phyloP scores from a whole-genome alignment of 2,888 invertebrate genomes.

The Nesidiocoris tenuis region DNA sequence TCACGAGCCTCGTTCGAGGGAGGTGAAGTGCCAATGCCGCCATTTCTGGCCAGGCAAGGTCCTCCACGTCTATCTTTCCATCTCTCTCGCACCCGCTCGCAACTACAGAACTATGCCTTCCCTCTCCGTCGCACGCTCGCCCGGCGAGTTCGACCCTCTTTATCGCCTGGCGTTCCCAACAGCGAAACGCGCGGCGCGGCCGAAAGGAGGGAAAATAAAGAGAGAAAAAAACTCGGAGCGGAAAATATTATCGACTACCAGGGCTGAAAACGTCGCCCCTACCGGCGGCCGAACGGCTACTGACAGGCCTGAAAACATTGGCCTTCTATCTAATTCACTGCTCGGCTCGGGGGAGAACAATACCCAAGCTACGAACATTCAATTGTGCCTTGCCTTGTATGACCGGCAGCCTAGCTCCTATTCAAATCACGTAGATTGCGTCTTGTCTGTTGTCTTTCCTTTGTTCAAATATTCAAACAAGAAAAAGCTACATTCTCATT shows the following conservation, averaged over 20 bases:
- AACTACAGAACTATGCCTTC: background rate
- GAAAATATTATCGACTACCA: conserved; percentile 38
- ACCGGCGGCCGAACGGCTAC: conserved; percentile 10
- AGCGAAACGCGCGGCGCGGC: background rate
- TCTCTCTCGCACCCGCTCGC: conserved; percentile 14
- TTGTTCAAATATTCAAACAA: background rate
- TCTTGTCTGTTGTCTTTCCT: background rate
- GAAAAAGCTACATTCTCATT: background rate
- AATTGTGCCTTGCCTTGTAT: conserved; percentile 5
- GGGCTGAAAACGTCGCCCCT: background rate
- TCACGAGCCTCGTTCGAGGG: conserved; percentile 2
- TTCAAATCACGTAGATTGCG: background rate
- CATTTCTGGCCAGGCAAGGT: conserved; percentile 25
- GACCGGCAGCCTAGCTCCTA: background rate
- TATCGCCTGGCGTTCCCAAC: background rate
- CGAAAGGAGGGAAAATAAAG: background rate
- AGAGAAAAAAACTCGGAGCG: conserved; percentile 27
- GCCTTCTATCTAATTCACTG: conserved; percentile 29
- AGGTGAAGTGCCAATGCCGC: conserved; percentile 40
- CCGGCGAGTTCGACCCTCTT: background rate
- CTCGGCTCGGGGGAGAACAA: conserved; percentile 26
- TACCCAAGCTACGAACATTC: conserved; percentile 23
- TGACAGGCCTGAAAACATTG: conserved; percentile 37
- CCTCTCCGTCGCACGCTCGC: conserved; percentile 24
- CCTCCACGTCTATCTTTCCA: conserved; percentile 1